phyloP scores from a whole-genome alignment of 1,140 invertebrate species.

The Watersipora subatra region DNA sequence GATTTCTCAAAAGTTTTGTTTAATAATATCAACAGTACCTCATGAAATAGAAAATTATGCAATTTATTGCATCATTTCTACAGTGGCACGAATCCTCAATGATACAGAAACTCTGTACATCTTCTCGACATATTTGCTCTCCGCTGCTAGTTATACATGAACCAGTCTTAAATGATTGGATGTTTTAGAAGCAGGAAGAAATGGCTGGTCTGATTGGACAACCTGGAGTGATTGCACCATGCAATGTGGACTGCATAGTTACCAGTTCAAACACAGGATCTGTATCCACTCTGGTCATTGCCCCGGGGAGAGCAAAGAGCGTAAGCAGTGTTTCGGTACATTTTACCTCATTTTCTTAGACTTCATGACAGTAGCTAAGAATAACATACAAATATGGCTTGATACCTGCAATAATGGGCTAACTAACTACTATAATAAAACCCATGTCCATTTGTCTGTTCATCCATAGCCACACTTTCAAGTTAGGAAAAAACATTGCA shows the following conservation, averaged over 20 bases:
- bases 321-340: background rate
- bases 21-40: background rate
- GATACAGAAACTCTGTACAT: background rate
- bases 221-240: background rate
- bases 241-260: background rate
- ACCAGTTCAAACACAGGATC: background rate
- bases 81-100: background rate
- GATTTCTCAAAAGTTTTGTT: too few relatives aligned
- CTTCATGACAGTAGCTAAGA: too few relatives aligned
- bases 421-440: too few relatives aligned
- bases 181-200: background rate
- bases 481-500: too few relatives aligned
- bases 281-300: background rate
- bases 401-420: too few relatives aligned
- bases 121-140: background rate
- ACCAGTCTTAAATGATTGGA: too few relatives aligned
- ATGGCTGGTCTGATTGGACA: background rate
- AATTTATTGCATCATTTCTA: background rate
- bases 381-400: too few relatives aligned
- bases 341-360: too few relatives aligned
- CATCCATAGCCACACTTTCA: too few relatives aligned
- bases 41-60: background rate
- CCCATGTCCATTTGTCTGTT: too few relatives aligned
- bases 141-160: background rate
- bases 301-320: background rate